Evolutionary conservation across 2,797 vertebrate genomes (phyloP).

Genomic region (Columba guinea): DNA sequence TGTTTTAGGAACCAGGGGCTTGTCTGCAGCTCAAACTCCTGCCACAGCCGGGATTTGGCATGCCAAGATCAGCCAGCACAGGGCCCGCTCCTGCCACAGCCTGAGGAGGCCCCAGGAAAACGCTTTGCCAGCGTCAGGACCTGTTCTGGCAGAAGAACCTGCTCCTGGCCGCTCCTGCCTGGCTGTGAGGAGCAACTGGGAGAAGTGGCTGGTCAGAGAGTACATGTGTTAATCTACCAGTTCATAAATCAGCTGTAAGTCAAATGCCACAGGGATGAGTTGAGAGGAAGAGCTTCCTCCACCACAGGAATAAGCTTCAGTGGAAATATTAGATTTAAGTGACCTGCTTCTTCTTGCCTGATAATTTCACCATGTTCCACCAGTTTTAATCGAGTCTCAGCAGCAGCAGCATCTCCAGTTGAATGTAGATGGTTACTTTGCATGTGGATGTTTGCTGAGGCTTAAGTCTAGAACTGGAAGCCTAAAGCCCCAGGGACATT

Average conservation of each 20-base stretch:
- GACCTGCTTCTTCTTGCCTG: not conserved
- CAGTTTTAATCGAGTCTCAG: not conserved
- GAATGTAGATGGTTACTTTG: not conserved
- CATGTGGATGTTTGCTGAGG: not conserved
- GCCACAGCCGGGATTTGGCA: not conserved
- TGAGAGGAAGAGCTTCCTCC: not conserved
- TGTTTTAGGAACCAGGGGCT: not conserved
- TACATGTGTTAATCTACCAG: not conserved
- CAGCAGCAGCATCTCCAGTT: not conserved
- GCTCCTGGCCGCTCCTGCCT: not conserved
- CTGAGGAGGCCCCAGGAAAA: not conserved
- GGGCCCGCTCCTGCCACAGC: not conserved
- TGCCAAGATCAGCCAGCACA: not conserved
- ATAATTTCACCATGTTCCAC: not conserved
- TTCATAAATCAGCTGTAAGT: not conserved
- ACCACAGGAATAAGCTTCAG: not conserved
- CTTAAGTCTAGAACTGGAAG: not conserved
- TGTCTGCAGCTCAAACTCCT: not conserved
- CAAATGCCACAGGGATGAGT: not conserved
- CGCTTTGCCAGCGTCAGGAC: accelerated
- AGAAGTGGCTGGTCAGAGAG: not conserved
- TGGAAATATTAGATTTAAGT: not conserved
- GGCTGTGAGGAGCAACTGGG: not conserved
- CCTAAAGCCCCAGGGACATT: not conserved
- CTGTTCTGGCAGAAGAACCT: not conserved